Evolutionary conservation across 2,113 vertebrate genomes (phyloP), one percentile per base, ranked within the genome.

Genomic region (Narcine bancroftii): DNA sequence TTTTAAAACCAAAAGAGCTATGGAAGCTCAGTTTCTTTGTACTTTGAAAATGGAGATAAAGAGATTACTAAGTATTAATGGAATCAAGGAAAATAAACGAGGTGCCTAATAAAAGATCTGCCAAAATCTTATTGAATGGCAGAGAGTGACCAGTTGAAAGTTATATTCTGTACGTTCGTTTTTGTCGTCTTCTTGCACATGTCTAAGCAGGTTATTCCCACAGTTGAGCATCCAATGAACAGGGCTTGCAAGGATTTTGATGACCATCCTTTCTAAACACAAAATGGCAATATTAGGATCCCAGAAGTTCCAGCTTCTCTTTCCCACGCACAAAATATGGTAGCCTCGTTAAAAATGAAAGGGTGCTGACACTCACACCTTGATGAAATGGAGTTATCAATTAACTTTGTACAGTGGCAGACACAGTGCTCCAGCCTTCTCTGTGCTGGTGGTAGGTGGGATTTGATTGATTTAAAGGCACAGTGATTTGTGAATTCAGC

Each of bases 401-500:
- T 91, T 69, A 91, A 65, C 42, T 47, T 91, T 69, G 89, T 19
- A n/a, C 65, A 91, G 42, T 42, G 89, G 63, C 60, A 69, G 89
- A 45, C 45, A 91, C 71, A n/a, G 89, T 47, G 66, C 42, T 71
- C 63, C 89, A 71, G 65, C 53, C 81, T 87, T 6, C 81, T 60
- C 56, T 91, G 89, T 69, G 65, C 89, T 91, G 42, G 63, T 69
- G 89, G 63, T 91, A 71, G 89, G 89, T 69, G 91, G 93, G 93
- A 92, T 92, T 92, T 92, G 93, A 94, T 95, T 95, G 94, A 95
- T 95, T 95, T 94, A 95, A 95, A 95, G 94, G 94, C 93, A 93
- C 93, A 93, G 93, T 94, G 94, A 95, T 94, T 95, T 95, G 94
- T 94, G 93, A 94, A 94, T 95, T 95, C 95, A 95, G 95, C 93